phyloP scores from a whole-genome alignment of 2,113 vertebrate genomes.

The Lonchura striata region DNA sequence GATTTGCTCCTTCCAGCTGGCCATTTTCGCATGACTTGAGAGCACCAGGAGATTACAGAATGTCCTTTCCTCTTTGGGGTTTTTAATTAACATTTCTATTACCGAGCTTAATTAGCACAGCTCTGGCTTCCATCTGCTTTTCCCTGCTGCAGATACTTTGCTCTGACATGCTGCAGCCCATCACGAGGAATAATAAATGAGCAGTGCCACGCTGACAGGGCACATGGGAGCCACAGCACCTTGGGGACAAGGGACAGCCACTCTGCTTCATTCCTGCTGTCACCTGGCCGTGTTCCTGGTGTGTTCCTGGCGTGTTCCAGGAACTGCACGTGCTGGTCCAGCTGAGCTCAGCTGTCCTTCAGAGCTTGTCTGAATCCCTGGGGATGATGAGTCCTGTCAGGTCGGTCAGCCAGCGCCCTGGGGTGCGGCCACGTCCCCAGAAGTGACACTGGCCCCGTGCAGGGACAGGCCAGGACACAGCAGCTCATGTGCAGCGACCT shows the following conservation, averaged over 20 bases:
- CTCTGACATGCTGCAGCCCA: neutral
- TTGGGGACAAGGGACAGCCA: fast-evolving
- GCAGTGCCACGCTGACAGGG: fast-evolving
- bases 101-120: constrained; percentile 32
- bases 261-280: neutral
- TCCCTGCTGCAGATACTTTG: neutral
- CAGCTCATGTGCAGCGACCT: neutral
- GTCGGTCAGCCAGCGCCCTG: fast-evolving
- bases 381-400: fast-evolving
- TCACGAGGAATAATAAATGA: neutral
- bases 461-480: fast-evolving
- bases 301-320: too few relatives aligned
- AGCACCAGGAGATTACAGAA: neutral
- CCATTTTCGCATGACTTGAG: neutral
- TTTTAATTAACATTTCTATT: constrained; percentile 67
- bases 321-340: fast-evolving
- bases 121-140: constrained; percentile 60
- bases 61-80: constrained; percentile 49
- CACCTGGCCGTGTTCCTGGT: neutral
- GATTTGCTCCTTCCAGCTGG: neutral
- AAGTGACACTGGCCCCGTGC: fast-evolving
- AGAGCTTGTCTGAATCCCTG: fast-evolving
- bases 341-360: neutral
- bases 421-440: neutral
- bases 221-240: neutral